Base-by-base conservation (phyloP, 2,113 vertebrate species). In the Rhizomys pruinosus region DNA sequence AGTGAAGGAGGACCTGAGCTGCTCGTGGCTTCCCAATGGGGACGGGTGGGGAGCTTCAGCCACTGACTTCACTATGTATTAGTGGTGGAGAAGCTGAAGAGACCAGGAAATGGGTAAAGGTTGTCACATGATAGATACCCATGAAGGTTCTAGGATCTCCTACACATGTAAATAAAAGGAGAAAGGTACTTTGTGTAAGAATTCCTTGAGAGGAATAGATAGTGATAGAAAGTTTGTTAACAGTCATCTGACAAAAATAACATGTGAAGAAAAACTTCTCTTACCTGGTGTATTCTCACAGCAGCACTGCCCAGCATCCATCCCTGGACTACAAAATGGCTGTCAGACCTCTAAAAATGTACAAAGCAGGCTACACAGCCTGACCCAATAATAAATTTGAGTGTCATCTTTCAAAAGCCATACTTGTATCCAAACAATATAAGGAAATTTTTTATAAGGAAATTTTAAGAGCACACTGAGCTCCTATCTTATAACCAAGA, bases 171-270 rank as follows among this genome's bases (percentile, higher is more conserved):
- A 61, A 29, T 6, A 59, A 27, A 42, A 74, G 1, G 12, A 16
- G 7, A 77, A 80, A 57, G 23, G 29, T 22, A 7, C 6, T 44
- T 1, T 66, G 0, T 44, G 23, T 7, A 34, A 84, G 16, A 0
- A 13, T 84, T 17, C 52, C 59, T 82, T 76, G 66, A 47, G 77
- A 39, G 55, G n/a, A 52, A 55, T 8, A n/a, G 47, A 37, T 22
- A 16, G 7, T 57, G 69, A 52, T 52, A 44, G 71, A 61, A 44
- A 5, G 8, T 27, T 72, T 80, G 91, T 73, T 74, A 17, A 89
- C 37, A 59, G 29, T 63, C 37, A 52, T 87, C 44, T 85, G 85
- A 87, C 84, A 61, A 57, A 95, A 84, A 20, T 37, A 68, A 66
- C 2, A 10, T 3, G 27, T 7, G 55, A 63, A 19, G n/a, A 61